Percentiles rank a stretch among this genome's conserved stretches.
phyloP scores from a whole-genome alignment of 1,140 invertebrate genomes.

The Drosophila aff. region DNA sequence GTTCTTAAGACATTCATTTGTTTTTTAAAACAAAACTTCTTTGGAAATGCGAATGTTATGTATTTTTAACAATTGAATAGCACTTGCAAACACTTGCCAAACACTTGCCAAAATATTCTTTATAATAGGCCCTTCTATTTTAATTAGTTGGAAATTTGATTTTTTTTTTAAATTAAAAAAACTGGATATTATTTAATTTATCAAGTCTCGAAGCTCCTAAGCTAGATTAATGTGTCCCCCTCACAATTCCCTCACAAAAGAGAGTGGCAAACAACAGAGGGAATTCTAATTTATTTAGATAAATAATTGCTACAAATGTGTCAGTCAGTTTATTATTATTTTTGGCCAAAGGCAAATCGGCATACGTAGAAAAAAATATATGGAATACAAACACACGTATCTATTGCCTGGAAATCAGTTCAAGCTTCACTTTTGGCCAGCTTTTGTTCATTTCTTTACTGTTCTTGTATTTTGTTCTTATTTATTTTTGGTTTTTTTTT shows the following conservation, averaged over 20 bases:
- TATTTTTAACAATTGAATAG: background rate
- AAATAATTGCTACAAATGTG: slow-evolving; percentile 76
- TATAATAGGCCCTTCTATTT: background rate
- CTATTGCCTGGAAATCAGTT: slow-evolving; percentile 41
- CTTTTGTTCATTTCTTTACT: slow-evolving; percentile 37
- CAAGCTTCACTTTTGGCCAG: slow-evolving; percentile 42
- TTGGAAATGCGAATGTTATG: background rate
- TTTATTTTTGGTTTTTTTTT: background rate
- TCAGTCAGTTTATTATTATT: slow-evolving; percentile 44
- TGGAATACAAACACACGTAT: slow-evolving; percentile 23
- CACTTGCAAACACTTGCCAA: no score
- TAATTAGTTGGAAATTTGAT: background rate
- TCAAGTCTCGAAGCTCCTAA: background rate
- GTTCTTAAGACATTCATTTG: background rate
- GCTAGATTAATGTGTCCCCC: background rate
- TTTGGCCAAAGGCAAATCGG: slow-evolving; percentile 46
- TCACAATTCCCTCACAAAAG: background rate
- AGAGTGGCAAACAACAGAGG: background rate
- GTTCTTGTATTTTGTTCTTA: slow-evolving; percentile 10
- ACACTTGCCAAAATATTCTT: no score
- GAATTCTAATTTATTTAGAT: slow-evolving; percentile 34
- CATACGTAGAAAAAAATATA: background rate
- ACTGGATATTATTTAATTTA: background rate
- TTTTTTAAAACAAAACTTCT: background rate
- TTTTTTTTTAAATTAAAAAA: background rate